Evolutionary conservation across 2,797 vertebrate genomes (phyloP).

Genomic region (Lateolabrax maculatus): DNA sequence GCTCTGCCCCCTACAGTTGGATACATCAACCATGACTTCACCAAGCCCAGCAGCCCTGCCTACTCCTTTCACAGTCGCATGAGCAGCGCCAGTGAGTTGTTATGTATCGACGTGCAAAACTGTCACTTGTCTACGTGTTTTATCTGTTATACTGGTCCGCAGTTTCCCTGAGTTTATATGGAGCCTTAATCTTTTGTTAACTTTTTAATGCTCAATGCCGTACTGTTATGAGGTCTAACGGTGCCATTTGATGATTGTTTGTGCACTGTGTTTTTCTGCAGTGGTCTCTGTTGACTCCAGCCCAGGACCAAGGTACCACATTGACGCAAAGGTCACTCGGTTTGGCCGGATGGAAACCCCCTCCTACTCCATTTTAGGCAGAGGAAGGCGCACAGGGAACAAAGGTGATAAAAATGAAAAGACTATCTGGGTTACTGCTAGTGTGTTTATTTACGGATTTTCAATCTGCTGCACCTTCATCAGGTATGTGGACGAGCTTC

Average conservation of each 20-base stretch:
- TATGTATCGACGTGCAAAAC: background rate
- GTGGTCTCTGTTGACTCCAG: conserved; percentile 87
- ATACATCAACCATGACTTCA: conserved; percentile 90
- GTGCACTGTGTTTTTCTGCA: conserved; percentile 52
- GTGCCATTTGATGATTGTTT: background rate
- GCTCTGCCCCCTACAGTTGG: conserved; percentile 90
- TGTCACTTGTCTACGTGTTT: background rate
- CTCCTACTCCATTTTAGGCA: conserved; percentile 90
- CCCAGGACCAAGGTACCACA: conserved; percentile 90
- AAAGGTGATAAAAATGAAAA: conserved; percentile 45
- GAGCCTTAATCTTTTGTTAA: background rate
- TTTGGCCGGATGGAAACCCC: conserved; percentile 89
- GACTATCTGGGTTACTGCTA: background rate
- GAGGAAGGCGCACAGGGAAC: conserved; percentile 67
- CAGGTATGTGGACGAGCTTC: background rate
- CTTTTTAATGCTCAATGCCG: no score
- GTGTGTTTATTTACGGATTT: background rate
- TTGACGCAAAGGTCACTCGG: conserved; percentile 88
- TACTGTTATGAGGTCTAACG: background rate
- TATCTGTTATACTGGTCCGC: background rate
- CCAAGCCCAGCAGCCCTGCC: conserved; percentile 88
- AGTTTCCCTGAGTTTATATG: background rate
- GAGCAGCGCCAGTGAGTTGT: conserved; percentile 82
- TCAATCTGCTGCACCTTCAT: background rate
- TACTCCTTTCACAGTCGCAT: conserved; percentile 88